Evolutionary conservation across 2,888 invertebrate species (phyloP), one percentile per base, ranked within the genome.

Genomic region (Pocota personata): DNA sequence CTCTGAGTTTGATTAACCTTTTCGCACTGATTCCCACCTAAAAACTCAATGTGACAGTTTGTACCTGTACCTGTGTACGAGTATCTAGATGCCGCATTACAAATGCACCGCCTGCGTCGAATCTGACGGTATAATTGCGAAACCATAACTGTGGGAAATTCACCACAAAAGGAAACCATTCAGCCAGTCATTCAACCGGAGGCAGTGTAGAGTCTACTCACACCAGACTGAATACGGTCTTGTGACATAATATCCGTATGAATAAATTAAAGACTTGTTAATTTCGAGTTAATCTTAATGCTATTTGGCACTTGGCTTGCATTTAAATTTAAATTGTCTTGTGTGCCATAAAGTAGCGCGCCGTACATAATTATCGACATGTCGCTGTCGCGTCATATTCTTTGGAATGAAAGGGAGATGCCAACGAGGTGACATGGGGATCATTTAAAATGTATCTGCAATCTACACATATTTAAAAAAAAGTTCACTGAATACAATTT

Each of bases 241-340:
- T 80, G 58, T 84, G 80, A 80, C 80, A 84, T 84, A 80, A 84
- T 80, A 75, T 69, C 57, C 64, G 75, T 66, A 52, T 84, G 79
- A 84, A 80, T 84, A 71, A 66, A 76, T 84, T 84, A 75, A 55
- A 32, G 50, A 69, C 62, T 75, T 52, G 52, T 67, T 73, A 57
- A 82, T 67, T 78, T 66, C 21, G 52, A 67, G 58, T 79, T 75
- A 64, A 79, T 55, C 73, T 50, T 69, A 69, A 73, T 79, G 62
- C 57, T 43, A 55, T 57, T 64, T 21, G 64, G 57, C 64, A 75
- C 60, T 71, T 69, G 80, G 48, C 37, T 57, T 80, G 79, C 71
- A 84, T 80, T 84, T 84, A 43, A 64, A 69, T 69, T 58, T 30
- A 57, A 62, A 82, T 67, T 60, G 67, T 43, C 24, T 66, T 43